Percentiles rank a stretch among this genome's conserved stretches.
Conservation (phyloP, 2,113 vertebrate genomes). For the Sitta europaea region DNA sequence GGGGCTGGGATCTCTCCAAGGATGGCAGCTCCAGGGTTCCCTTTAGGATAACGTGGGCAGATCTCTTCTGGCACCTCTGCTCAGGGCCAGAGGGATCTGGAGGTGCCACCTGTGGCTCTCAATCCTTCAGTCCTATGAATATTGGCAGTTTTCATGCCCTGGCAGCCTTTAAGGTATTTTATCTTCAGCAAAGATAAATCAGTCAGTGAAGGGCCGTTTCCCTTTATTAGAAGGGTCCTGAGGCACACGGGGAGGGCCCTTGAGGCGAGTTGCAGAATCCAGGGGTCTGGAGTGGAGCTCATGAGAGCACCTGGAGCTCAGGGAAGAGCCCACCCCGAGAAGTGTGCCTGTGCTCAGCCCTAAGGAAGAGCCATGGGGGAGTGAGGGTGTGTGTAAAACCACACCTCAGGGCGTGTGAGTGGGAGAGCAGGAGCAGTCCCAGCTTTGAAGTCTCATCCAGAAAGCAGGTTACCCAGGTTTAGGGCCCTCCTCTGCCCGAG, state of each 20-base stretch:
- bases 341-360: rapidly evolving
- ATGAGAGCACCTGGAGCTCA: neutral
- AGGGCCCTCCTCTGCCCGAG: slow-evolving; percentile 35
- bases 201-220: neutral
- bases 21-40: neutral
- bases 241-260: neutral
- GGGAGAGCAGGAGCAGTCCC: slow-evolving; percentile 20
- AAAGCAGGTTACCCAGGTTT: slow-evolving; percentile 61
- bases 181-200: neutral
- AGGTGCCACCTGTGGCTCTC: neutral
- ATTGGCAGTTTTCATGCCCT: neutral
- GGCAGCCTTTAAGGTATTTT: neutral
- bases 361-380: neutral
- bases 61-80: neutral
- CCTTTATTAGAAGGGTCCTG: neutral
- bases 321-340: rapidly evolving
- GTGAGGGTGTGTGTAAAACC: slow-evolving; percentile 43
- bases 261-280: rapidly evolving
- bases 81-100: neutral
- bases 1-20: rapidly evolving
- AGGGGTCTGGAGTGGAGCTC: rapidly evolving
- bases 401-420: slow-evolving; percentile 57
- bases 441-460: slow-evolving; percentile 62
- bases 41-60: neutral
- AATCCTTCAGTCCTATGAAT: rapidly evolving